Evolutionary conservation across 2,888 invertebrate genomes (phyloP).

Genomic region (Macrosoma leucophasiata): DNA sequence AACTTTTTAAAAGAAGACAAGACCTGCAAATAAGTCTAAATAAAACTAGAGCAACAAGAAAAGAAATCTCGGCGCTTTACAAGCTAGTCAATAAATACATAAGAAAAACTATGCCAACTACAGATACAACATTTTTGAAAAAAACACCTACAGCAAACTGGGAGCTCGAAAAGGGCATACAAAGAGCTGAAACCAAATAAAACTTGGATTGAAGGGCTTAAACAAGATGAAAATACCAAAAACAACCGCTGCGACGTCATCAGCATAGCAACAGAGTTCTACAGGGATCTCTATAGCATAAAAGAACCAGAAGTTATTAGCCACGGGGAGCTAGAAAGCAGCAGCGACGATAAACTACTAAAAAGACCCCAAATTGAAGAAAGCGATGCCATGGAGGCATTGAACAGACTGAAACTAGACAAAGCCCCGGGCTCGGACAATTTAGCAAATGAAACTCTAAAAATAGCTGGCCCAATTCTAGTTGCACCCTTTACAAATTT

Average conservation of each 20-base stretch:
- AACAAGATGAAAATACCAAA: conserved; percentile 3
- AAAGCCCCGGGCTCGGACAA: conserved; percentile 18
- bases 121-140: too few species aligned
- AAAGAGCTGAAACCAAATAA: conserved; percentile 15
- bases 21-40: too few species aligned
- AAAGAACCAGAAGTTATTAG: conserved; percentile 3
- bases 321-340: conserved; percentile 6
- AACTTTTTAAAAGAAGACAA: too few species aligned
- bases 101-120: too few species aligned
- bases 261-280: conserved; percentile 15
- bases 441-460: conserved; percentile 15
- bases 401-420: conserved; percentile 10
- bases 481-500: conserved; percentile 6
- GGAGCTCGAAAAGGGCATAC: conserved; percentile 10
- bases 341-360: not conserved
- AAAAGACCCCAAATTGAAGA: not conserved
- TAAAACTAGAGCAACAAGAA: too few species aligned
- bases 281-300: conserved; percentile 14
- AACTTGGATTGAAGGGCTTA: conserved; percentile 14
- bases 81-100: too few species aligned
- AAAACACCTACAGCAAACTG: too few species aligned
- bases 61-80: too few species aligned
- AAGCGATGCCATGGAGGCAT: too few species aligned
- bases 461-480: conserved; percentile 6
- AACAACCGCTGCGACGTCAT: conserved; percentile 9